Conservation (phyloP, 1,140 invertebrate genomes). For the Nasonia longicornis region DNA sequence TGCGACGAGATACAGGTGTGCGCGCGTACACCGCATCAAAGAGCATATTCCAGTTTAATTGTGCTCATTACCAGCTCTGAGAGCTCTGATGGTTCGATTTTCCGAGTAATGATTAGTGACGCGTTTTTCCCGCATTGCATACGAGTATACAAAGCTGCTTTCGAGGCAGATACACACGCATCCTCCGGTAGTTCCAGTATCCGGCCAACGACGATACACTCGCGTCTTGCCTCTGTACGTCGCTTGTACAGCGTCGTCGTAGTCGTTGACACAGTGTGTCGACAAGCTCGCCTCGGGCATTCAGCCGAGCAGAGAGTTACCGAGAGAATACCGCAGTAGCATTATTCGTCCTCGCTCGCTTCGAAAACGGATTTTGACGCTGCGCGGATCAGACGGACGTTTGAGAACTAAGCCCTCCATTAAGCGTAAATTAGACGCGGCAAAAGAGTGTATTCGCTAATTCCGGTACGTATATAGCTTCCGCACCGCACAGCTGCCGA, state of each 20-base stretch:
- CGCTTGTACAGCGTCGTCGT: not conserved
- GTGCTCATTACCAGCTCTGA: not conserved
- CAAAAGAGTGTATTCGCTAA: too few relatives aligned
- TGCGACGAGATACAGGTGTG: too few relatives aligned
- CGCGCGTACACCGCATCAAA: not conserved
- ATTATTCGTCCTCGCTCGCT: constrained; percentile 1
- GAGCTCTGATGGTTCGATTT: not conserved
- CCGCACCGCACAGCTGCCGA: not conserved
- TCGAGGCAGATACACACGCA: not conserved
- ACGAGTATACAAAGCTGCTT: not conserved
- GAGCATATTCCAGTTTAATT: not conserved
- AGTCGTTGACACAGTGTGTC: constrained; percentile 3
- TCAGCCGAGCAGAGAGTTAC: not conserved
- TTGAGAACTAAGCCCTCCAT: too few relatives aligned
- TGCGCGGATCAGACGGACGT: not conserved
- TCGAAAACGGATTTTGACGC: not conserved
- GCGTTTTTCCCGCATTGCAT: not conserved
- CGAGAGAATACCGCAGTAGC: not conserved
- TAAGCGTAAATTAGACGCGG: not conserved
- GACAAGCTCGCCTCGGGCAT: not conserved
- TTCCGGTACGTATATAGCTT: not conserved
- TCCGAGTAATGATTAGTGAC: not conserved
- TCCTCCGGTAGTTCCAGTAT: not conserved
- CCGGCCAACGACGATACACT: not conserved
- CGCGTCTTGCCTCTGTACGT: not conserved